Base-by-base conservation (phyloP, 2,797 vertebrate species). In the Adrianichthys oophorus region DNA sequence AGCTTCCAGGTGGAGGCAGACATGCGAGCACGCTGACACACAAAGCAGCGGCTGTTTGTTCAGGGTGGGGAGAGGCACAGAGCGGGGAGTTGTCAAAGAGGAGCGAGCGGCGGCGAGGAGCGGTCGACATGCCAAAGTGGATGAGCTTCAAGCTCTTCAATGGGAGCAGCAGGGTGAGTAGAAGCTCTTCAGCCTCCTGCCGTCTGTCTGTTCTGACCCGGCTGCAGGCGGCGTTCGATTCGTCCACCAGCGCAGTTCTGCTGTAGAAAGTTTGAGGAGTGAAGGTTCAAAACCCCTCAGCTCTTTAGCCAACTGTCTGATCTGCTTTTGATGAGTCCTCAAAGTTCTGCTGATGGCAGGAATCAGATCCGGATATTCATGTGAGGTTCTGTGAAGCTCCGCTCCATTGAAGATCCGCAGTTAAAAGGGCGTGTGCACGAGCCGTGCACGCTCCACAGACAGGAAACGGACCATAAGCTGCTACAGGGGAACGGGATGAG, bases 41-140 rank as follows among this genome's bases (percentile, higher is more conserved):
- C 80, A 83, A 79, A 75, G 78, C 76, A 49, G 8, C 12, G 24
- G 79, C 17, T 88, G 83, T 85, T 75, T 79, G 72, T 71, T 82
- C 61, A 70, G 55, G 61, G 15, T 60, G 48, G 56, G 15, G 53
- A 42, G 68, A n/a, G 58, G 17, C 72, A 59, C 29, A 81, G 82
- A 64, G 47, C 1, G 32, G 68, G 40, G 8, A 32, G 29, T 10
- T 13, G 29, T n/a, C 26, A 52, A 55, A 70, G 58, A 59, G 16
- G 41, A 37, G 32, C 32, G 32, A 37, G 48, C 60, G 67, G 60
- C 37, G 16, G 78, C 26, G 49, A 76, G 49, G 48, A 73, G 59
- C 82, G 55, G 63, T 47, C 84, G 53, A 78, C 82, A 93, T 96
- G 92, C 90, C 92, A 64, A 95, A 93, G 90, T 92, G 93, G 92